Conservation (phyloP, 2,113 vertebrate species). For the Panthera leo region DNA sequence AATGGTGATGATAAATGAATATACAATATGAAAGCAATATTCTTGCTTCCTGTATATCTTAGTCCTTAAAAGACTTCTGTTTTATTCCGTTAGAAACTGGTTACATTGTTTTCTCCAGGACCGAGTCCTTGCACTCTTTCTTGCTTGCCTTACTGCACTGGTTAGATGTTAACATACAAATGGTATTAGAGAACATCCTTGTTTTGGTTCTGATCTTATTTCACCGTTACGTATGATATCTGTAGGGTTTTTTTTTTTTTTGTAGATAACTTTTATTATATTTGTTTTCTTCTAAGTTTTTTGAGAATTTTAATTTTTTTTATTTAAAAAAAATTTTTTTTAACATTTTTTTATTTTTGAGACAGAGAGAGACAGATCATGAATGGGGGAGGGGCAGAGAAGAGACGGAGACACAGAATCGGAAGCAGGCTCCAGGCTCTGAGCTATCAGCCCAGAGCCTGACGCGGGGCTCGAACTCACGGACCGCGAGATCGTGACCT, state of each 20-base stretch:
- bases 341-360: too few species aligned
- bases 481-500: too few species aligned
- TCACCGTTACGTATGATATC: neutral
- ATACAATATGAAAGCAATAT: constrained; percentile 4
- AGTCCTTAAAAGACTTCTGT: neutral
- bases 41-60: neutral
- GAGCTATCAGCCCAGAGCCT: too few species aligned
- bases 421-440: too few species aligned
- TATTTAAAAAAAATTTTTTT: too few species aligned
- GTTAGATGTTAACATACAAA: neutral
- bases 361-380: too few species aligned
- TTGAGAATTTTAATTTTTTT: too few species aligned
- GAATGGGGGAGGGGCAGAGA: too few species aligned
- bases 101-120: neutral
- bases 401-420: too few species aligned
- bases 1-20: neutral
- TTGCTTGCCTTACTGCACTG: constrained; percentile 7
- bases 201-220: constrained; percentile 28
- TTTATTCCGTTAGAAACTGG: neutral
- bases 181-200: neutral
- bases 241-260: neutral
- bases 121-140: neutral
- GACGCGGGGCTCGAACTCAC: too few species aligned
- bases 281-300: constrained; percentile 40
- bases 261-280: neutral